Conservation (phyloP, 1,140 invertebrate genomes). For the Drosophila punjabiensis region DNA sequence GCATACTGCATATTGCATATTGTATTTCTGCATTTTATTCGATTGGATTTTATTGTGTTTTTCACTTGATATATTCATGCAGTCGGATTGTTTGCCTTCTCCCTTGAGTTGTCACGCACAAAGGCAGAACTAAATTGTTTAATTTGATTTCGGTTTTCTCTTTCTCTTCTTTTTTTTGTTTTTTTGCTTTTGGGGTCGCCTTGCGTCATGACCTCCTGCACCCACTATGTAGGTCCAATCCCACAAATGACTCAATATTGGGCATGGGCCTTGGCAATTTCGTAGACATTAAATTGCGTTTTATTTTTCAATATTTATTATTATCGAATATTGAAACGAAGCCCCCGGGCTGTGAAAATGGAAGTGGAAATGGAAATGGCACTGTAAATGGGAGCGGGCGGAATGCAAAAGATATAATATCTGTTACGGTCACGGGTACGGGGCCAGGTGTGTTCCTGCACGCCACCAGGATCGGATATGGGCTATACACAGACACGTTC, state of each 20-base stretch:
- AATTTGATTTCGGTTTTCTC: slow-evolving; percentile 72
- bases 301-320: slow-evolving; percentile 82
- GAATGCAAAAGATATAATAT: slow-evolving; percentile 37
- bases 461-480: slow-evolving; percentile 38
- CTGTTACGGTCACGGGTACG: slow-evolving; percentile 6
- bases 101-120: slow-evolving; percentile 83
- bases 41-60: slow-evolving; percentile 77
- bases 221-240: slow-evolving; percentile 27
- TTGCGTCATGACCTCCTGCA: slow-evolving; percentile 65
- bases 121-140: slow-evolving; percentile 82
- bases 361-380: slow-evolving; percentile 47
- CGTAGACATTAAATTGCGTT: slow-evolving; percentile 76
- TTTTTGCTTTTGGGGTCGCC: slow-evolving; percentile 42
- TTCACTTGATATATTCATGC: slow-evolving; percentile 80
- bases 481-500: background rate
- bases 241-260: slow-evolving; percentile 71
- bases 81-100: slow-evolving; percentile 75
- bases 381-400: slow-evolving; percentile 32
- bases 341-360: slow-evolving; percentile 43
- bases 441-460: slow-evolving; percentile 52
- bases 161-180: slow-evolving; percentile 23
- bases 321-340: slow-evolving; percentile 76
- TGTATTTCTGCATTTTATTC: slow-evolving; percentile 70
- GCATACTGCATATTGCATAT: slow-evolving; percentile 56
- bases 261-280: slow-evolving; percentile 55